These are phyloP conservation scores for Philaethria dido DNA, from an alignment of 2,888 invertebrate genomes.

Conservation along the genomic window DNA sequence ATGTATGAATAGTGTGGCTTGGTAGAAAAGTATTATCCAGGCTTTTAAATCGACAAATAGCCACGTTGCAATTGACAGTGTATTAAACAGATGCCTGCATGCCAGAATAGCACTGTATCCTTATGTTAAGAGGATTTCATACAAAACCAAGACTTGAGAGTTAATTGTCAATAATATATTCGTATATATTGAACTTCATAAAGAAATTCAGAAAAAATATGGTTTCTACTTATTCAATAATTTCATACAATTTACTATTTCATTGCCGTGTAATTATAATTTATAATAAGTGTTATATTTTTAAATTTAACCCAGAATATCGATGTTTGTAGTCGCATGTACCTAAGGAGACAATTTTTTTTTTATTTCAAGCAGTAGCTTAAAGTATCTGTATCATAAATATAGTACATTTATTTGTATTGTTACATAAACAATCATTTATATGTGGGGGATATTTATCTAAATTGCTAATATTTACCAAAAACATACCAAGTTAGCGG, in stretches of 20 bases:
- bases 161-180: not conserved
- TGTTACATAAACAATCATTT: not conserved
- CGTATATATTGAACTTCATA: no score
- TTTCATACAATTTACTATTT: no score
- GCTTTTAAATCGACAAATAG: conserved; percentile 81
- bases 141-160: conserved; percentile 35
- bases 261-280: no score
- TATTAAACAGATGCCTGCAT: conserved; percentile 79
- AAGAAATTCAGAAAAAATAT: no score
- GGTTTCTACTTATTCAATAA: no score
- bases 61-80: conserved; percentile 81
- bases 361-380: no score
- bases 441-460: not conserved
- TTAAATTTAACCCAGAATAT: no score
- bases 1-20: conserved; percentile 59
- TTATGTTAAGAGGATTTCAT: conserved; percentile 48
- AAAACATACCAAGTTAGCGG: conserved; percentile 1
- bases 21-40: conserved; percentile 62
- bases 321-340: no score
- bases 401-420: not conserved
- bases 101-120: conserved; percentile 68
- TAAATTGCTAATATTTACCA: not conserved
- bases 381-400: no score
- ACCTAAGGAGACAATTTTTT: no score
- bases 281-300: no score